These are phyloP conservation scores for Bacillus rossius DNA, from an alignment of 1,140 invertebrate genomes.

Conservation along the genomic window DNA sequence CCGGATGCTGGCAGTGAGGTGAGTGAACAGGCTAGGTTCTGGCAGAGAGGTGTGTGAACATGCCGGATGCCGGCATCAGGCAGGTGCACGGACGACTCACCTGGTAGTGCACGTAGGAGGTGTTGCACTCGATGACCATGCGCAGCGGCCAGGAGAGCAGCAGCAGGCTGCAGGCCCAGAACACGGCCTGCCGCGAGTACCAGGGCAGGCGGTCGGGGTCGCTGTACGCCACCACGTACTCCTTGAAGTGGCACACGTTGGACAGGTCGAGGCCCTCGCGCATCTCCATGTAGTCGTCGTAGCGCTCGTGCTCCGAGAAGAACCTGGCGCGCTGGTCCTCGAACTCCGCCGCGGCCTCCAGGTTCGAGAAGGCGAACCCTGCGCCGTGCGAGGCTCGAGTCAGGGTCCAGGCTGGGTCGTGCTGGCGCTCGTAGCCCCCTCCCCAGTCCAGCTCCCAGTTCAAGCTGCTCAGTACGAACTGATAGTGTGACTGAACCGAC, in stretches of 20 bases:
- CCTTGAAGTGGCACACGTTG: slow-evolving; percentile 53
- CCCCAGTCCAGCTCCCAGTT: no score
- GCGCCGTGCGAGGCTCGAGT: no score
- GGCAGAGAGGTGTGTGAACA: no score
- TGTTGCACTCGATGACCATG: slow-evolving; percentile 78
- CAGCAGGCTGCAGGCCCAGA: slow-evolving; percentile 70
- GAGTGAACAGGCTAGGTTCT: no score
- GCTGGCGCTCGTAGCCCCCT: no score
- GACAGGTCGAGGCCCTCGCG: slow-evolving; percentile 76
- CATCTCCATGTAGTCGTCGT: slow-evolving; percentile 88
- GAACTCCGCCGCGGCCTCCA: slow-evolving; percentile 74
- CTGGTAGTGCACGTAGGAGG: slow-evolving; percentile 72
- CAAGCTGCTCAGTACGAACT: no score
- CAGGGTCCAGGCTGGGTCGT: no score
- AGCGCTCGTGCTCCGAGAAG: slow-evolving; percentile 72
- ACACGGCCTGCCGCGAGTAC: slow-evolving; percentile 59
- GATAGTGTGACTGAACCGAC: no score
- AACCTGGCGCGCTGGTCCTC: slow-evolving; percentile 78
- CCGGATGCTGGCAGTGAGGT: no score
- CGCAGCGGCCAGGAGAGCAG: slow-evolving; percentile 80
- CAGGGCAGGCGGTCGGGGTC: slow-evolving; percentile 57
- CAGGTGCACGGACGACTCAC: slow-evolving; percentile 34
- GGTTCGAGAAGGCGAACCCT: slow-evolving; percentile 73
- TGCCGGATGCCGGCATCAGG: no score
- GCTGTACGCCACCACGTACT: slow-evolving; percentile 61